Base-by-base conservation (phyloP, 2,797 vertebrate species). In the Discoglossus pictus region DNA sequence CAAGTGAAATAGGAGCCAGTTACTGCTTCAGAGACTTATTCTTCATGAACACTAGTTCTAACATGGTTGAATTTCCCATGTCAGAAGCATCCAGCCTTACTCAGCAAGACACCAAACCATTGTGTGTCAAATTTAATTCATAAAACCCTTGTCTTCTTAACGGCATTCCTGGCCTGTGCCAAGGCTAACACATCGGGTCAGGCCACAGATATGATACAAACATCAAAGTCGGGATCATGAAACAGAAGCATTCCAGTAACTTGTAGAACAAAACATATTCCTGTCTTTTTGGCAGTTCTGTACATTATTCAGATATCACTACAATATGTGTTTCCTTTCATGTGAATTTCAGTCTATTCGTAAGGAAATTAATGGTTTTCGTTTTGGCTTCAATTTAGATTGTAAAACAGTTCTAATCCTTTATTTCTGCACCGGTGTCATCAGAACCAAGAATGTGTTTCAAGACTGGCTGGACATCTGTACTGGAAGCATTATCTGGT, bases 351-450 rank as follows among this genome's bases (percentile, higher is more conserved):
- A 44, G n/a, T 23, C 48, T 31, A 62, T 55, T 62, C 58, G 21
- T 34, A 39, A 40, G 59, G 66, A 69, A 69, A 69, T 55, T 15
- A 69, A 55, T 69, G 44, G 27, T 61, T 23, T 60, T 20, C 40
- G n/a, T 44, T n/a, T 47, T 69, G 59, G 35, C 40, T 44, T 24
- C 2, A 44, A 6, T 2, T 12, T 2, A 39, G n/a, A 15, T 35
- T 61, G 58, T 61, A 54, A 55, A 53, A 46, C 15, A 35, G 48
- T 47, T 16, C 39, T 56, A 56, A 46, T 13, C 63, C 34, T 23
- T 6, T 23, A 47, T 47, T 56, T 25, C 11, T 35, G 31, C 34
- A 48, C 35, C 16, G 7, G 46, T 21, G 54, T 43, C 23, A 48
- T 23, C 54, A 59, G 16, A 40, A 35, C 46, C 35, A 38, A 61